Evolutionary conservation across 2,113 vertebrate genomes (phyloP), one percentile per base, ranked within the genome.

Genomic region (Pituophis catenifer): DNA sequence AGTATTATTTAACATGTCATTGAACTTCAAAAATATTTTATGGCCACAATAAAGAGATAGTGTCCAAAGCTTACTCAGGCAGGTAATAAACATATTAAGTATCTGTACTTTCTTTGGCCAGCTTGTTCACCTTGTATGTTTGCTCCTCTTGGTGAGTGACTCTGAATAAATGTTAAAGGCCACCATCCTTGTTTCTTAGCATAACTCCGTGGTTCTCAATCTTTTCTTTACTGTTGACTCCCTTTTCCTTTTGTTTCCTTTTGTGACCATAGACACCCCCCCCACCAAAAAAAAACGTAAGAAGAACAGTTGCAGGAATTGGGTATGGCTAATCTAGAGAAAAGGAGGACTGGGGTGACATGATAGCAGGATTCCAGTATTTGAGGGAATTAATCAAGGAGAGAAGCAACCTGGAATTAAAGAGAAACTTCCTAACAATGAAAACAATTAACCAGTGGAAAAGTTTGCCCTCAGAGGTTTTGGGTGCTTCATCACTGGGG

Each of bases 1-100:
- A 53, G 24, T 59, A 91, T 94, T 95, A 95, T 95, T 95, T 94
- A 86, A 93, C 57, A 29, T 86, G 94, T 65, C 0, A 0, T 92
- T 97, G 94, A 95, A 95, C 93, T 88, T 89, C 95, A 96, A 90
- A 81, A 96, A 95, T 93, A 95, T 75, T 95, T 97, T 95, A 95
- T 94, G 94, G 93, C 75, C 89, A 91, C 55, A 92, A 94, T 94
- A 95, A 96, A 92, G 44, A 91, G 90, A 92, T 29, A 90, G 93
- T 94, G 59, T 90, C 88, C 0, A 0, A 90, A 95, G 2, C 0
- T 70, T 93, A 81, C 57, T 48, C 29, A 89, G 38, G 19, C 55
- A 58, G 62, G 50, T 86, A 33, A 65, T 44, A 88, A 91, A 91
- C 33, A 59, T 90, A 86, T 50, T 33, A 62, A 87, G 48, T 50